Conservation (phyloP, 2,113 vertebrate genomes). For the Lophochroa leadbeateri region DNA sequence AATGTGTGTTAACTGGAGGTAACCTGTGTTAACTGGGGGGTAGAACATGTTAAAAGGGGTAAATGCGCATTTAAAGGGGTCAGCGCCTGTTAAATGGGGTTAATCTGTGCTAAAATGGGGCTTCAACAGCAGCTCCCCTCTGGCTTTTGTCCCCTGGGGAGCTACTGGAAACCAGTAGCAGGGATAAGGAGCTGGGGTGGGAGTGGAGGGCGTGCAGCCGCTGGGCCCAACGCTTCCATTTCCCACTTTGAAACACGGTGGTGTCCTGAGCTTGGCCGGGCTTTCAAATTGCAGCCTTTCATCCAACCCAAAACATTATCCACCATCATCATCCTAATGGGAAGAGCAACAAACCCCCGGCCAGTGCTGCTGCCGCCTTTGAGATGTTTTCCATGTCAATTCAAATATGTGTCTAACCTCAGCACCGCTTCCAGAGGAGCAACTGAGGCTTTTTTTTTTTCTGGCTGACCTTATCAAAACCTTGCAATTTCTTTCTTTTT, state of each 20-base stretch:
- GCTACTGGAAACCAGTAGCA: neutral
- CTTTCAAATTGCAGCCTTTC: neutral
- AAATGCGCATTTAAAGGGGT: no score
- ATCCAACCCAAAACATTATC: neutral
- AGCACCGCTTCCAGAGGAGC: neutral
- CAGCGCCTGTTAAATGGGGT: neutral
- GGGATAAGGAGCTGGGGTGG: neutral
- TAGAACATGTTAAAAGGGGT: no score
- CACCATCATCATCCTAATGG: neutral
- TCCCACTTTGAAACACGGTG: neutral
- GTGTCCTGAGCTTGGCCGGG: neutral
- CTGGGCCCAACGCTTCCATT: neutral
- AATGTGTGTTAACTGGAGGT: neutral
- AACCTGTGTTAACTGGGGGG: neutral
- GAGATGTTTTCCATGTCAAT: neutral
- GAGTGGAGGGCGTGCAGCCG: accelerated
- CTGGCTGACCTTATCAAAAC: neutral
- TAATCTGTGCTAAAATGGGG: neutral
- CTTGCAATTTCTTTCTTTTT: neutral
- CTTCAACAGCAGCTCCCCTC: neutral
- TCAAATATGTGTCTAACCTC: neutral
- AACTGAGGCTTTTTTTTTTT: neutral
- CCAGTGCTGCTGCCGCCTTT: neutral
- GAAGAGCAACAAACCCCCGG: neutral
- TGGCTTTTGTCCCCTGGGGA: neutral